A percentile compares a stretch with the other conserved stretches of the same genome.
phyloP scores from a whole-genome alignment of 1,140 invertebrate species.

The Leptopilina clavipes region DNA sequence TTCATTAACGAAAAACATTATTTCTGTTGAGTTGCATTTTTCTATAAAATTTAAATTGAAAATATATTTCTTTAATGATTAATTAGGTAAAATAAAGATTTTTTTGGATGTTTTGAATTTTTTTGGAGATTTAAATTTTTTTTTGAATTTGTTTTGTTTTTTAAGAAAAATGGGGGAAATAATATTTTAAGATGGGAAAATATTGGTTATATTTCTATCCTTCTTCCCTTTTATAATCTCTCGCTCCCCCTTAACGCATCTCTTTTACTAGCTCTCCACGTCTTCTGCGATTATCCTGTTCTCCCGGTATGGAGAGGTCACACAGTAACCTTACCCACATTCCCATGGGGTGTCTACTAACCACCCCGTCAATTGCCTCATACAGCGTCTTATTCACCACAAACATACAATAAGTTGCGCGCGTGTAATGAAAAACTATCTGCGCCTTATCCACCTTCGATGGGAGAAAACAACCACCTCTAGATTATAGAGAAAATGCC shows the following conservation, averaged over 20 bases:
- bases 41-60: no score
- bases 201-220: not conserved
- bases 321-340: conserved; percentile 72
- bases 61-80: no score
- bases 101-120: no score
- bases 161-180: no score
- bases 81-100: no score
- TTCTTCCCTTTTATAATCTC: conserved; percentile 49
- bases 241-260: conserved; percentile 44
- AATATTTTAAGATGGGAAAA: no score
- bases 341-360: conserved; percentile 63
- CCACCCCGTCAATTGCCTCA: conserved; percentile 49
- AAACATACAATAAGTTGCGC: not conserved
- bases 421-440: not conserved
- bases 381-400: conserved; percentile 35
- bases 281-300: conserved; percentile 63
- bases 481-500: conserved; percentile 12
- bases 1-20: no score
- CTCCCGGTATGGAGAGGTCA: conserved; percentile 74
- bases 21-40: no score
- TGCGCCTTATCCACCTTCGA: conserved; percentile 40
- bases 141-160: no score
- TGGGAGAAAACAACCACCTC: conserved; percentile 51
- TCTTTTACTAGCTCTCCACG: conserved; percentile 51
- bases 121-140: no score